phyloP scores from a whole-genome alignment of 2,113 vertebrate genomes.

The Grammomys dolichurus region DNA sequence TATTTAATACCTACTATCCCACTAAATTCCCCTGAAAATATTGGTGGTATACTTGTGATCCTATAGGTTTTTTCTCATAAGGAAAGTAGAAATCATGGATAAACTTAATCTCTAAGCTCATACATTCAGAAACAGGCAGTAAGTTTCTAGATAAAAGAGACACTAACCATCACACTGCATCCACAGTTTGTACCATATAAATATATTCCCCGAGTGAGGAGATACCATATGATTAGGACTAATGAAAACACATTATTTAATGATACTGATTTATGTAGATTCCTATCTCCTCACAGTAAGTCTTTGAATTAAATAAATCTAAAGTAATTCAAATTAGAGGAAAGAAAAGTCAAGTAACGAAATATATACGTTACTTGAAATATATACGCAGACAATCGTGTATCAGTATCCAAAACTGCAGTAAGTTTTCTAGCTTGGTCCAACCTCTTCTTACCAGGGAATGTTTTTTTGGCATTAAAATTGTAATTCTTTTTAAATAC shows the following conservation, averaged over 20 bases:
- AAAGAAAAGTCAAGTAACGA: constrained; percentile 15
- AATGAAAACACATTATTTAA: neutral
- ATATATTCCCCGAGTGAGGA: neutral
- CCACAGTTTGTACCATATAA: neutral
- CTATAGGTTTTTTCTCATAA: neutral
- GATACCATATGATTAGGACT: neutral
- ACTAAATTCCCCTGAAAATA: neutral
- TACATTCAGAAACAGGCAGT: neutral
- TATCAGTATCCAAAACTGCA: constrained; percentile 3
- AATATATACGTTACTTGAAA: neutral
- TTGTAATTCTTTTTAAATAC: neutral
- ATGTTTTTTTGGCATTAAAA: neutral
- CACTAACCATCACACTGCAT: neutral
- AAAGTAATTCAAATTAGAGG: neutral
- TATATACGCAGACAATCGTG: neutral
- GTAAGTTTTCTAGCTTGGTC: neutral
- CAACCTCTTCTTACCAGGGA: neutral
- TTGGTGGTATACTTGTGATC: neutral
- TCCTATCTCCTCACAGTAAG: neutral
- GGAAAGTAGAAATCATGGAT: neutral
- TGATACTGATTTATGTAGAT: neutral
- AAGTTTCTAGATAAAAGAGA: constrained; percentile 10
- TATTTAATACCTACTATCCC: neutral
- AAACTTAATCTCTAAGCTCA: neutral
- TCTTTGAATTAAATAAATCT: neutral